phyloP scores from a whole-genome alignment of 2,888 invertebrate genomes.

The Platycheirus albimanus region DNA sequence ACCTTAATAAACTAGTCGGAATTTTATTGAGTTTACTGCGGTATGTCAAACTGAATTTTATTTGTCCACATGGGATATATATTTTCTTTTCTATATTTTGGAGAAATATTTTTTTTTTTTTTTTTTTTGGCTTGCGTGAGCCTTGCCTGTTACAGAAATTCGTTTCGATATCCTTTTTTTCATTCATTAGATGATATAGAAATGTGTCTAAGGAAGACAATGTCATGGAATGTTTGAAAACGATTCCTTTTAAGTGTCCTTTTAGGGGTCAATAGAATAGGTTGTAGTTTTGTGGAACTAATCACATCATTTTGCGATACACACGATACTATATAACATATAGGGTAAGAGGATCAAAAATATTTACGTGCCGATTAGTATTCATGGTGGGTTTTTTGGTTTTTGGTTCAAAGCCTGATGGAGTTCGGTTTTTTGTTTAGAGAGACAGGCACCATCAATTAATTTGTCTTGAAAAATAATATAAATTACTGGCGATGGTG shows the following conservation, averaged over 20 bases:
- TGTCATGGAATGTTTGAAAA: constrained; percentile 9
- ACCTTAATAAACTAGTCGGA: constrained; percentile 69
- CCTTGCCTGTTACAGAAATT: constrained; percentile 35
- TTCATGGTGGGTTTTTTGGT: constrained; percentile 1
- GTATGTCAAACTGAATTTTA: constrained; percentile 61
- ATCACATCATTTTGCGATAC: constrained; percentile 14
- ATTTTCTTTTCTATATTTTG: constrained; percentile 9
- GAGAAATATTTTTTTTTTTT: constrained; percentile 11
- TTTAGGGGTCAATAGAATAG: constrained; percentile 8
- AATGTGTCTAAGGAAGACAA: constrained; percentile 9
- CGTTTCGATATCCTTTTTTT: constrained; percentile 48
- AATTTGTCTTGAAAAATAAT: too few relatives aligned
- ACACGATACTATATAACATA: constrained; percentile 3
- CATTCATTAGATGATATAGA: constrained; percentile 22
- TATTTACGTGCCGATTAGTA: constrained; percentile 10
- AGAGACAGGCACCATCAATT: too few relatives aligned
- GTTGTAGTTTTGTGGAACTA: constrained; percentile 8
- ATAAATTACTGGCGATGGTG: too few relatives aligned
- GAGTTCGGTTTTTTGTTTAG: too few relatives aligned
- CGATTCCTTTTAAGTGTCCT: background rate
- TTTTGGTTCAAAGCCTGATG: background rate
- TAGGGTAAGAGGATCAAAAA: background rate
- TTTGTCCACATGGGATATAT: constrained; percentile 21
- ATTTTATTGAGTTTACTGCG: constrained; percentile 65
- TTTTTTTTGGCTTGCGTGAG: constrained; percentile 61